Percentiles rank a stretch among this genome's conserved stretches.
Evolutionary conservation across 2,113 vertebrate genomes (phyloP).

Genomic region (Excalfactoria chinensis): DNA sequence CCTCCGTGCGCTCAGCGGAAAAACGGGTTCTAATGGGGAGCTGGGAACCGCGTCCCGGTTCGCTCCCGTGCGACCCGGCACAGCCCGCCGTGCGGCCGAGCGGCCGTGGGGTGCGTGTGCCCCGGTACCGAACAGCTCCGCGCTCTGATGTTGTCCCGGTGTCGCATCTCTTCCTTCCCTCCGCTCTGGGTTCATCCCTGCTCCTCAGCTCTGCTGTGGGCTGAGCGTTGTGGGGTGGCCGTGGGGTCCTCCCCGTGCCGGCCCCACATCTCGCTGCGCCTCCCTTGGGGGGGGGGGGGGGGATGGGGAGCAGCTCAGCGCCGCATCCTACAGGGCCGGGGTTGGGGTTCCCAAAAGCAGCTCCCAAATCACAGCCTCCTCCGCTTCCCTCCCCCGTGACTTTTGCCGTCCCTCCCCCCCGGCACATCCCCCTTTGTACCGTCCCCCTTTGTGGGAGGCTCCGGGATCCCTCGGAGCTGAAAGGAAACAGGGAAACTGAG

Average conservation of each 20-base stretch:
- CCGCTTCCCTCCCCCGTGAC: no score
- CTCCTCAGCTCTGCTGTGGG: not conserved
- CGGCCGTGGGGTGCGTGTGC: not conserved
- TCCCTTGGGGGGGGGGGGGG: no score
- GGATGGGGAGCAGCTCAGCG: not conserved
- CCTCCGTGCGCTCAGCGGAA: not conserved
- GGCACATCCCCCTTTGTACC: not conserved
- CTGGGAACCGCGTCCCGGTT: not conserved
- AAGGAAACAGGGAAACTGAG: not conserved
- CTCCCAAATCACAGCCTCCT: no score
- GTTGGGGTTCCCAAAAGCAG: no score
- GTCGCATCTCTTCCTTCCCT: not conserved
- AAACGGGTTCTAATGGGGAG: not conserved
- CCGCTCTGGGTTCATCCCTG: not conserved
- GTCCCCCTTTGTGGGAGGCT: not conserved
- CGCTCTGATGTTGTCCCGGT: not conserved
- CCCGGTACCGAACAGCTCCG: no score
- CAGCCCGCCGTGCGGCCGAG: no score
- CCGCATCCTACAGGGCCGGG: no score
- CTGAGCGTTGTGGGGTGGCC: no score
- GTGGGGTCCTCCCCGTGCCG: not conserved
- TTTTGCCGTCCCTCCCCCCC: no score
- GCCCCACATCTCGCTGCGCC: not conserved
- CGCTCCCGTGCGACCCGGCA: no score
- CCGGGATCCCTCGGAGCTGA: not conserved